phyloP scores from a whole-genome alignment of 2,113 vertebrate genomes.

The Myrmophylax atrothorax region DNA sequence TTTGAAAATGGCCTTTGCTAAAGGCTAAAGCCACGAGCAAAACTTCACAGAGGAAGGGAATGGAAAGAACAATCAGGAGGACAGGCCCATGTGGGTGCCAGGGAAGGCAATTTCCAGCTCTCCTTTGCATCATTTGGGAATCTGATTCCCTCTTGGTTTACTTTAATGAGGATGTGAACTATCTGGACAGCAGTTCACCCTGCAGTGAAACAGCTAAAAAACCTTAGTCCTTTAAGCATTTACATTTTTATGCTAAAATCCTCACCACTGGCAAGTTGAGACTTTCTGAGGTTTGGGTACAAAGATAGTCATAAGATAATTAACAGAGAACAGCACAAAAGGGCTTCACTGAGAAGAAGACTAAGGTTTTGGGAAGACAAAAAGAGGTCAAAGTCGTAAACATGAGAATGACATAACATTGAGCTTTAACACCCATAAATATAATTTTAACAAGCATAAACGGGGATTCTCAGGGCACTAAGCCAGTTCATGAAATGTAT shows the following conservation, averaged over 20 bases:
- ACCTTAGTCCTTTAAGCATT: neutral
- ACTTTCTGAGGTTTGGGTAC: neutral
- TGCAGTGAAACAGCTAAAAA: neutral
- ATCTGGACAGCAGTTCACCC: neutral
- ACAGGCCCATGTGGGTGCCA: neutral
- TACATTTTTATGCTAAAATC: neutral
- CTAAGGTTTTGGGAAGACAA: neutral
- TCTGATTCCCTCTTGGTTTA: neutral
- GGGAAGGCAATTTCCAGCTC: neutral
- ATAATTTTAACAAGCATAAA: neutral
- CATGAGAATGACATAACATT: neutral
- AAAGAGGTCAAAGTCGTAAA: neutral
- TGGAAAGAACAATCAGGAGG: neutral
- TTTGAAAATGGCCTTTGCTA: neutral
- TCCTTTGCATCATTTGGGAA: neutral
- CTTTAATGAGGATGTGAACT: conserved; percentile 5
- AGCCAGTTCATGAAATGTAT: conserved; percentile 9
- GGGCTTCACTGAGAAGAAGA: neutral
- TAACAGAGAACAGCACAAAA: neutral
- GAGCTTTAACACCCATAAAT: neutral
- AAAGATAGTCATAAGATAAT: neutral
- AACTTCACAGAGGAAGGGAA: neutral
- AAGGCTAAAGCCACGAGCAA: neutral
- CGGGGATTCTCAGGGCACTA: neutral
- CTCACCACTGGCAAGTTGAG: neutral